Base-by-base conservation (phyloP, 2,888 invertebrate genomes). In the Cyrtodaria siliqua region DNA sequence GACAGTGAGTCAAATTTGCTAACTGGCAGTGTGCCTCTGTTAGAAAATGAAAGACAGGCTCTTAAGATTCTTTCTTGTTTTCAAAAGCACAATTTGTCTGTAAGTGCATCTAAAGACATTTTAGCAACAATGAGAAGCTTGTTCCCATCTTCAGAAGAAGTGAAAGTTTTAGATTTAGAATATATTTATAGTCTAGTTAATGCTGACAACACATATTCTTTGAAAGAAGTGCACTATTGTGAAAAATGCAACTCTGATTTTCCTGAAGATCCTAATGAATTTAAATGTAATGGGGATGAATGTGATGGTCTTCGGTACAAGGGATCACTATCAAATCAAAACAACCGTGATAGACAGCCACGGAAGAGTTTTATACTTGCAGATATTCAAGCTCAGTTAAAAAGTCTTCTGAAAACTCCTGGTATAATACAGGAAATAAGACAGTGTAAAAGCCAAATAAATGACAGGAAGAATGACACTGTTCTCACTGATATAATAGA, bases 251-350 rank as follows among this genome's bases (percentile, higher is more conserved):
- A 55, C 3, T 2, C 33, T 33, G 44, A 18, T 16, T 68, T 68
- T 44, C 60, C 68, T 60, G 67, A 67, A 57, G 47, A 67, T 38
- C 57, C 24, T 20, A 33, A 67, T 67, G 57, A 57, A 18, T 59
- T 57, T 33, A 57, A 50, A 26, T 67, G 67, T 67, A 26, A 23
- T 26, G 18, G 14, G 20, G 24, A 38, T 23, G 50, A 67, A 26
- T 67, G 67, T 57, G 29, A 64, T 42, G 63, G 63, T 55, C 40
- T 53, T 42, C 53, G 63, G n/a, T 64, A 64, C 63, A 53, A 64
- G 42, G 53, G 62, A 38, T 52, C 62, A 62, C 38, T 52, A 38
- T 33, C 52, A 16, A 29, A 18, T 24, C 63, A 64, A 44, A 53
- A 53, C 12, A 40, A 26, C 26, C 16, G 27, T 1, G 53, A 38